Base-by-base conservation (phyloP, 2,888 invertebrate species). In the Chymomyza amoena region DNA sequence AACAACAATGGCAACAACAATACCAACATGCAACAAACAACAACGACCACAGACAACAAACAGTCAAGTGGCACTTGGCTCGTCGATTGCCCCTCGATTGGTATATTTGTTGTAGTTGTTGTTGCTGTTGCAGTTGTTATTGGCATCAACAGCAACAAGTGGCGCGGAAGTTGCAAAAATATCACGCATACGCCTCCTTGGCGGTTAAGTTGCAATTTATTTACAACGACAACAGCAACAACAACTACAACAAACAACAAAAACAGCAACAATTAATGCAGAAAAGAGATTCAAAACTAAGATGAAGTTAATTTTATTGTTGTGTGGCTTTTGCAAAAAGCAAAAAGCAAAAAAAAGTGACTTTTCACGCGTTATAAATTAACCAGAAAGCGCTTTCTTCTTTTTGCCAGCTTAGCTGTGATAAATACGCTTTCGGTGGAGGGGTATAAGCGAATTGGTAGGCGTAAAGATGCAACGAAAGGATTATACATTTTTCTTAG, bases 371-470 rank as follows among this genome's bases (percentile, higher is more conserved):
- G 66, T 71, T 71, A 77, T 74, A 77, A 77, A 77, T 77, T 69
- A 77, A 71, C 68, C 77, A 77, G 77, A 74, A 77, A 77, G 75
- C 75, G 78, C 78, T 78, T 78, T 73, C 78, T 78, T 78, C 77
- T 76, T 76, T 73, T 60, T 63, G 25, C 59, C 4, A 45, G 39
- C 7, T 28, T 57, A 60, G 57, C 67, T 65, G 66, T 66, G 70
- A 70, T 67, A 69, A 65, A 45, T 45, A 45, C 39, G 13, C 39
- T 45, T 45, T 13, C 39, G 39, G 0, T 45, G 39, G 7, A 32
- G 61, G 70, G 65, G 73, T 67, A 73, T 70, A 68, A 50, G 18
- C 39, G 45, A 45, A 1, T 45, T 2, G 39, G 13, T 13, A 45
- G 10, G 1, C 13, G 3, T 13, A 45, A 10, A 10, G 4, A 15